Conservation (phyloP, 1,140 invertebrate species). For the Drosophila miranda region DNA sequence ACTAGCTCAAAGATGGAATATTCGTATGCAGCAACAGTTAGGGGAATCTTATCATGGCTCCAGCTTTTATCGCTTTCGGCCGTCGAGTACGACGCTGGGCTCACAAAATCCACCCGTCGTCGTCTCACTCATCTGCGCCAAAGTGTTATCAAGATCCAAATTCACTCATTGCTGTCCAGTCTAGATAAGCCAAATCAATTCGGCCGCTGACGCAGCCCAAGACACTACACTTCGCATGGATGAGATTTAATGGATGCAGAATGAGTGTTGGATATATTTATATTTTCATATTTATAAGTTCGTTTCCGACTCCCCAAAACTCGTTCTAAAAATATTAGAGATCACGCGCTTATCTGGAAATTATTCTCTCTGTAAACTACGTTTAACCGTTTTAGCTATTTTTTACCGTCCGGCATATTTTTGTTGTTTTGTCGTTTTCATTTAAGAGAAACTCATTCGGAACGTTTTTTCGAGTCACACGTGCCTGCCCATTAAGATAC, state of each 20-base stretch:
- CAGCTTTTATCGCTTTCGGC: constrained; percentile 46
- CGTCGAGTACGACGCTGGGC: background rate
- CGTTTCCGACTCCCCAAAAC: background rate
- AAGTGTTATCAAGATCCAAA: constrained; percentile 37
- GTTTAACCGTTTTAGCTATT: no score
- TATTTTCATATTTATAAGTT: background rate
- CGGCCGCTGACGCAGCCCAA: constrained; percentile 28
- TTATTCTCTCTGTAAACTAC: no score
- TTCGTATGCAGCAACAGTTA: constrained; percentile 27
- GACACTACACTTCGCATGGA: background rate
- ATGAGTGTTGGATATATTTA: background rate
- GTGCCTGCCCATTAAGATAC: no score
- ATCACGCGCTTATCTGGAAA: no score
- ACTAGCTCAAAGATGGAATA: constrained; percentile 26
- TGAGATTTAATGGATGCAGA: background rate
- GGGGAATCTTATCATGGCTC: constrained; percentile 55
- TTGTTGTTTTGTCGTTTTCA: no score
- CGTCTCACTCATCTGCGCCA: constrained; percentile 18
- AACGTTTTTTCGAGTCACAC: no score
- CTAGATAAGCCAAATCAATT: constrained; percentile 49
- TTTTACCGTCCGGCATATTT: no score
- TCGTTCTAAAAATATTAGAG: no score
- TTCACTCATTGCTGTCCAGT: constrained; percentile 15
- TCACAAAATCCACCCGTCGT: background rate
- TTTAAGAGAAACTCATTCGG: no score